Evolutionary conservation across 2,888 invertebrate species (phyloP), one percentile per base, ranked within the genome.

Genomic region (Magallana nippona): DNA sequence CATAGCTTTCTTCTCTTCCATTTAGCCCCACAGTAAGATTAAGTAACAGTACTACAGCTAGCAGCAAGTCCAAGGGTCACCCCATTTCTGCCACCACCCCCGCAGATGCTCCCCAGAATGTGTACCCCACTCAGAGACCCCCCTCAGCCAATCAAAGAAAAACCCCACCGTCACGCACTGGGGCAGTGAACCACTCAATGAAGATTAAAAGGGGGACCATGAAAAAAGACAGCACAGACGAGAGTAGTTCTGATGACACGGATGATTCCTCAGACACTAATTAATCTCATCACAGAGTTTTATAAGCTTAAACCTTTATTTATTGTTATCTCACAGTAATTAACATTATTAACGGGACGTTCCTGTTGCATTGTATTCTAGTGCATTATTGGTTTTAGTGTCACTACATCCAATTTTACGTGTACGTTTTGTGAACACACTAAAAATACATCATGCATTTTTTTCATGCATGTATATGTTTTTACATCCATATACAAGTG

Each of bases 221-320:
- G 3, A 80, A 80, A 80, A 80, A 80, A 80, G 79, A 80, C 56
- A 80, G 79, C 58, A 57, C 79, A 27, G 79, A 80, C 58, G 79
- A 80, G 27, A 57, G 57, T 17, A 80, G 79, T 57, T 57, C 79
- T 22, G 79, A 80, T 27, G 79, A 80, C 57, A 71, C 22, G 13
- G 71, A 71, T 32, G 71, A 71, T 32, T 22, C 71, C 22, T 27
- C 71, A 27, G 71, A 71, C 27, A 71, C 71, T 10, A 71, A 71
- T 32, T 71, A 27, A 71, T 1, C 8, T 3, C 8, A 60, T 1
- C 1, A 60, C 3, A 17, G 8, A 2, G 8, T 0, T 44, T 5
- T 44, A 32, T 32, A 32, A 32, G 32, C 1, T 32, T 32, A 32
- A 44, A 44, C 3, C 8, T 44, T 44, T 44, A 44, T 44, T 44